Conservation (phyloP, 2,888 invertebrate species). For the Drosophila kambysellisi region DNA sequence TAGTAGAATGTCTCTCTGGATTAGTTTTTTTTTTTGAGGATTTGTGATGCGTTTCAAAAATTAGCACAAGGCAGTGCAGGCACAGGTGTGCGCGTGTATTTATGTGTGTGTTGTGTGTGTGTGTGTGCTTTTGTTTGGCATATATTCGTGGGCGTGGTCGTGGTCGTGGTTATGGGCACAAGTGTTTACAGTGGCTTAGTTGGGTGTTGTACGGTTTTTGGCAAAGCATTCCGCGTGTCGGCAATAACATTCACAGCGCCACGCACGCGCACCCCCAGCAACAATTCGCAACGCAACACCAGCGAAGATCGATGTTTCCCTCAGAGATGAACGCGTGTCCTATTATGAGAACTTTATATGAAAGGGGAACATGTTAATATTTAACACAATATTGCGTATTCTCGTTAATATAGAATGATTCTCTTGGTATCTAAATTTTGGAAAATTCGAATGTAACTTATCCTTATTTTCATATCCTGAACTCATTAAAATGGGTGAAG, state of each 20-base stretch:
- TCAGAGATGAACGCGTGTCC: slow-evolving; percentile 27
- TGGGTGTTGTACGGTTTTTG: slow-evolving; percentile 79
- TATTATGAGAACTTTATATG: background rate
- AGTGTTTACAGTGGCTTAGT: slow-evolving; percentile 70
- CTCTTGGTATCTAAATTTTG: background rate
- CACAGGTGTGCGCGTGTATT: slow-evolving; percentile 55
- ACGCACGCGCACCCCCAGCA: slow-evolving; percentile 49
- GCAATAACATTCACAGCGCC: slow-evolving; percentile 59
- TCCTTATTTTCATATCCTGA: background rate
- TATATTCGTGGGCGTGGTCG: slow-evolving; percentile 29
- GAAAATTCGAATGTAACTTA: background rate
- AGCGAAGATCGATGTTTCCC: slow-evolving; percentile 11
- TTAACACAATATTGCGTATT: background rate
- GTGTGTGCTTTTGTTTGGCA: slow-evolving; percentile 12
- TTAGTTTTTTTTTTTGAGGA: slow-evolving; percentile 4
- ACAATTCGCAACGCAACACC: slow-evolving; percentile 52
- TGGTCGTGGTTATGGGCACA: slow-evolving; percentile 22
- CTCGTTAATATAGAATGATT: background rate
- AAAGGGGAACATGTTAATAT: background rate
- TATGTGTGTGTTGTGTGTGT: slow-evolving; percentile 16
- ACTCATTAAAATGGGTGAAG: background rate
- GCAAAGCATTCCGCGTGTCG: slow-evolving; percentile 74
- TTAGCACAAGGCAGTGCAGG: slow-evolving; percentile 59
- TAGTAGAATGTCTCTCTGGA: slow-evolving; percentile 30
- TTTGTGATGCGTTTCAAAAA: slow-evolving; percentile 36